Conservation (phyloP, 92 coral and sea anemone genomes). For the Palythoa grandiflora region DNA sequence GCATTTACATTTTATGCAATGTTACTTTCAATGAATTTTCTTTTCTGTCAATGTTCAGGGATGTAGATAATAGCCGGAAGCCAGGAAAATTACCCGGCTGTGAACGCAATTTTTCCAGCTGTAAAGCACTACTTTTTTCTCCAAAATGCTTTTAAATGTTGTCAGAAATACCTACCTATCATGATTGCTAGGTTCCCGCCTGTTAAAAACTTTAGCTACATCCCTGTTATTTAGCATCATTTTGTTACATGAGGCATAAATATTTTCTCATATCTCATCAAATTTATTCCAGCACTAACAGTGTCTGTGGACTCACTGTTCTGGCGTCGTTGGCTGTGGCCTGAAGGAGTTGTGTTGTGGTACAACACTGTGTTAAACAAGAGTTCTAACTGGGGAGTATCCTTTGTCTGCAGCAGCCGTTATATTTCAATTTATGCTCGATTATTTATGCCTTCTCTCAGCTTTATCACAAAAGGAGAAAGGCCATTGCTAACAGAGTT, state of each 20-base stretch:
- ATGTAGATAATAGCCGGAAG: too few species aligned
- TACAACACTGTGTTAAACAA: constrained; percentile 88
- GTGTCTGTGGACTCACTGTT: constrained; percentile 83
- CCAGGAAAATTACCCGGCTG: too few species aligned
- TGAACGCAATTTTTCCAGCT: too few species aligned
- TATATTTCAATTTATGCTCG: not conserved
- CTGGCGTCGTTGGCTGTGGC: constrained; percentile 94
- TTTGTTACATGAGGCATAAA: not conserved
- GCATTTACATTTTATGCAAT: too few species aligned
- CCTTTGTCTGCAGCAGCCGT: constrained; percentile 52
- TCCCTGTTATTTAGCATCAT: not conserved
- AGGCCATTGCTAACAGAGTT: too few species aligned
- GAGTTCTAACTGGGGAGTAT: constrained; percentile 98
- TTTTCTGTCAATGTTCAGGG: too few species aligned
- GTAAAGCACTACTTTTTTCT: too few species aligned
- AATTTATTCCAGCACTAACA: constrained; percentile 71
- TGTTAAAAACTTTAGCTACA: too few species aligned
- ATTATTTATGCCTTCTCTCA: not conserved
- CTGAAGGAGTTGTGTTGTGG: constrained; percentile 95
- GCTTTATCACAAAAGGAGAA: not conserved
- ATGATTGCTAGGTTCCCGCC: too few species aligned
- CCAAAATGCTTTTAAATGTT: too few species aligned
- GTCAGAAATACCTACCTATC: too few species aligned
- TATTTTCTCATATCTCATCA: not conserved
- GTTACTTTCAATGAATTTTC: too few species aligned